These are phyloP conservation scores for Ectobius pallidus DNA, from an alignment of 2,888 invertebrate genomes.

Conservation along the genomic window DNA sequence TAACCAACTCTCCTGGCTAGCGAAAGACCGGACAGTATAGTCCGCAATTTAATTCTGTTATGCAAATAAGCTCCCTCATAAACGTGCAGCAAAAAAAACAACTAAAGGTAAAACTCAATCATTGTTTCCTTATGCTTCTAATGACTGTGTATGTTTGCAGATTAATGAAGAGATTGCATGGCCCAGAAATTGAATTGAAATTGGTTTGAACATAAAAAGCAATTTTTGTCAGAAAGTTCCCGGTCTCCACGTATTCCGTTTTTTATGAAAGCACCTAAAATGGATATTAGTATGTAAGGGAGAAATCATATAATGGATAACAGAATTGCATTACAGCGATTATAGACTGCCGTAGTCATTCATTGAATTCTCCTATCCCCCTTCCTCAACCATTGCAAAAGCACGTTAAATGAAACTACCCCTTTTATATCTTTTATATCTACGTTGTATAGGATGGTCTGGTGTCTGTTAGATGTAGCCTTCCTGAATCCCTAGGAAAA, in stretches of 20 bases:
- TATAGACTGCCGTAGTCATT: conserved; percentile 8
- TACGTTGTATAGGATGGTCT: conserved; percentile 10
- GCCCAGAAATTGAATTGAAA: background rate
- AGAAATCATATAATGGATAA: conserved; percentile 21
- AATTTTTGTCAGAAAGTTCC: conserved; percentile 8
- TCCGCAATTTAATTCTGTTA: conserved; percentile 12
- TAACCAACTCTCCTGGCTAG: conserved; percentile 8
- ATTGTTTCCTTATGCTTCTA: conserved; percentile 10
- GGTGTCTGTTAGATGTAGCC: conserved; percentile 16
- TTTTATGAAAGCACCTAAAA: conserved; percentile 22
- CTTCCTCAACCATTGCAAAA: background rate
- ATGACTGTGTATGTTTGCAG: conserved; percentile 11
- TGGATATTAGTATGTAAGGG: conserved; percentile 21
- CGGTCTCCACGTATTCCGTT: background rate
- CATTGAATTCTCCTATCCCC: conserved; percentile 3
- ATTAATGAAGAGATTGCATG: conserved; percentile 19
- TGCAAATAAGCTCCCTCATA: background rate
- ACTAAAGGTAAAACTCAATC: background rate
- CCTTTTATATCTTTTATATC: conserved; percentile 19
- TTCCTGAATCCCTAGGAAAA: conserved; percentile 11
- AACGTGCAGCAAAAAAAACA: background rate
- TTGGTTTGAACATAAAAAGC: background rate
- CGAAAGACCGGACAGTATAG: background rate
- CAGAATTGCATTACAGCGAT: conserved; percentile 16
- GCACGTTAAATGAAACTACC: conserved; percentile 19